phyloP scores from a whole-genome alignment of 2,888 invertebrate genomes.

The Drepanosiphum platanoidis region DNA sequence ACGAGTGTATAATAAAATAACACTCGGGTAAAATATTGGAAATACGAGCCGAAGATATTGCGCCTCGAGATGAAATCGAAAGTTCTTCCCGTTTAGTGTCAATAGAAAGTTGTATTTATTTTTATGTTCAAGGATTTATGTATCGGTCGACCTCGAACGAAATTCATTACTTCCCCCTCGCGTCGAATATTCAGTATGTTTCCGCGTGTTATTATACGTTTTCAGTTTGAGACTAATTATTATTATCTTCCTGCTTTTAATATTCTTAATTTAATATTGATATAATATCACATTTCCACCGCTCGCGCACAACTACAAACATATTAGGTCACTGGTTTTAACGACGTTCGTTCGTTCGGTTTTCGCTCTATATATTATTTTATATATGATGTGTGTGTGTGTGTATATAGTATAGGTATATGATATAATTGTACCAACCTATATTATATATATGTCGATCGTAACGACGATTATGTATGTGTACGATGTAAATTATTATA shows the following conservation, averaged over 20 bases:
- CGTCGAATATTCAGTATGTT: background rate
- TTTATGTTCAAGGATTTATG: slow-evolving; percentile 19
- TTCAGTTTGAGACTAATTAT: too few relatives aligned
- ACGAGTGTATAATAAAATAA: too few relatives aligned
- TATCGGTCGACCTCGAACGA: slow-evolving; percentile 12
- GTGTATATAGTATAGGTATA: too few relatives aligned
- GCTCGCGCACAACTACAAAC: background rate
- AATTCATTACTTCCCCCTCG: background rate
- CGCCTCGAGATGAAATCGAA: slow-evolving; percentile 29
- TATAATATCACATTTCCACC: too few relatives aligned
- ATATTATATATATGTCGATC: background rate
- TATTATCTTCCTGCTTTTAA: background rate
- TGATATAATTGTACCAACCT: too few relatives aligned
- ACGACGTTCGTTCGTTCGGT: background rate
- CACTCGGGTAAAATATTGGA: background rate
- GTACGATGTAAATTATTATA: slow-evolving; percentile 26
- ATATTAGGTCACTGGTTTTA: background rate
- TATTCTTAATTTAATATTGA: too few relatives aligned
- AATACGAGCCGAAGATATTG: background rate
- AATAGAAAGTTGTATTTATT: slow-evolving; percentile 41
- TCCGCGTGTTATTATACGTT: background rate
- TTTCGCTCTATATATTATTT: background rate
- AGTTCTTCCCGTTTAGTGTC: background rate
- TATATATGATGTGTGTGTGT: background rate
- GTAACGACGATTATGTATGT: slow-evolving; percentile 3